These are phyloP conservation scores for Xenus cinereus DNA, from an alignment of 2,113 vertebrate species.

Conservation along the genomic window DNA sequence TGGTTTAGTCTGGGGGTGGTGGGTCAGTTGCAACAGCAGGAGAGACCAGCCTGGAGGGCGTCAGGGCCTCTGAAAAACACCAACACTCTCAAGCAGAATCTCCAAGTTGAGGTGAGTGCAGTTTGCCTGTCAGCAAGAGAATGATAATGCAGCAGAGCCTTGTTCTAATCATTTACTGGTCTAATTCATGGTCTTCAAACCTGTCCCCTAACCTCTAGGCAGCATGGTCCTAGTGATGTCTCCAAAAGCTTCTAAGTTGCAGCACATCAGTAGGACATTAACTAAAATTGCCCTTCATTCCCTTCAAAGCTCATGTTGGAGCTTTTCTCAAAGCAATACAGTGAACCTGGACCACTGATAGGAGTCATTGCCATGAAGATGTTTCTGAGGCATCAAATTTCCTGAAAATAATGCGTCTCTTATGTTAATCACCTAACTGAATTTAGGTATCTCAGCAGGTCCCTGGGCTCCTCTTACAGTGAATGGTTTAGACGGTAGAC, in stretches of 20 bases:
- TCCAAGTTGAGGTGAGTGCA: background rate
- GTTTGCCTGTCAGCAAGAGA: background rate
- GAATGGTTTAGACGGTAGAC: background rate
- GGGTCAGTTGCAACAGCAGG: background rate
- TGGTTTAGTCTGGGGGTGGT: background rate
- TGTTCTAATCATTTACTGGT: background rate
- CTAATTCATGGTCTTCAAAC: background rate
- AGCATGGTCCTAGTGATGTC: no score
- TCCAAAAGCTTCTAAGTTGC: background rate
- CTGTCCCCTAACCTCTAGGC: background rate
- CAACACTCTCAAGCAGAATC: background rate
- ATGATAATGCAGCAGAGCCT: background rate
- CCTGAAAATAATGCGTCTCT: background rate
- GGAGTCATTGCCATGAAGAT: background rate
- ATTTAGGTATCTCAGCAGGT: background rate
- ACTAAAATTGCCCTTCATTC: background rate
- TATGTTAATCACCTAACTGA: background rate
- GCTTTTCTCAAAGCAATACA: background rate
- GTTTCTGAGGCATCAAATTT: background rate
- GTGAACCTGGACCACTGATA: background rate
- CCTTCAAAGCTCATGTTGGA: background rate
- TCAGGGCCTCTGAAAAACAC: background rate
- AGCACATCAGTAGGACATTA: background rate
- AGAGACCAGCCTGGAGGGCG: background rate
- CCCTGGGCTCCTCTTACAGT: background rate